Percentiles rank a stretch among this genome's conserved stretches.
Evolutionary conservation across 2,113 vertebrate species (phyloP).

Genomic region (Hiodon alosoides): DNA sequence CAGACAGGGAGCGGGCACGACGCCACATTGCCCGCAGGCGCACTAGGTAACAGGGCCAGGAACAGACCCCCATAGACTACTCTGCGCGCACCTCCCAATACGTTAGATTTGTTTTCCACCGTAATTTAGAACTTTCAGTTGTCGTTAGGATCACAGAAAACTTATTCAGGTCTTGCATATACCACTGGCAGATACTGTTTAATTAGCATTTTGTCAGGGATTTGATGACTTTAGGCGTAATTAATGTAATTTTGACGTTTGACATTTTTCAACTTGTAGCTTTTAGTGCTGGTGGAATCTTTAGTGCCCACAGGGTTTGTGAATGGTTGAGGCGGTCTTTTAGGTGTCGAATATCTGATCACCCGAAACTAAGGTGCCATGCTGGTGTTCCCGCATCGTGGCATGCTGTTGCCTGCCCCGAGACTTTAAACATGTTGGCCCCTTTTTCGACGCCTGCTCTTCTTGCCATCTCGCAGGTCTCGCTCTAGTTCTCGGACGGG

Average conservation of each 20-base stretch:
- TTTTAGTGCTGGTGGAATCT: too few relatives aligned
- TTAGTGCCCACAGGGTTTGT: background rate
- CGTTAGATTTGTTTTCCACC: too few relatives aligned
- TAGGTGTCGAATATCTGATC: background rate
- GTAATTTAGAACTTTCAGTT: background rate
- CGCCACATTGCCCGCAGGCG: conserved; percentile 55
- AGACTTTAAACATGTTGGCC: background rate
- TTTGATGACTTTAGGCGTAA: too few relatives aligned
- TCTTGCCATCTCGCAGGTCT: conserved; percentile 40
- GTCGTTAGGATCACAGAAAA: too few relatives aligned
- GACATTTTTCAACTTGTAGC: too few relatives aligned
- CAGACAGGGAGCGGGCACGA: conserved; percentile 57
- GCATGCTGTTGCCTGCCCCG: background rate
- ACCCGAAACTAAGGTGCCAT: background rate
- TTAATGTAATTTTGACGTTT: too few relatives aligned
- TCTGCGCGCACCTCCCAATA: too few relatives aligned
- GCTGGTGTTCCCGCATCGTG: background rate
- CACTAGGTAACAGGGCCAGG: conserved; percentile 47
- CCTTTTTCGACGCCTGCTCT: background rate
- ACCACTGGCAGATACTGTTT: background rate
- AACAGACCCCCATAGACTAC: too few relatives aligned
- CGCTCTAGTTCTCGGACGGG: conserved; percentile 75
- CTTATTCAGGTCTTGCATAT: too few relatives aligned
- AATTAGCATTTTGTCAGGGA: background rate
- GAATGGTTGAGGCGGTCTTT: background rate